Base-by-base conservation (phyloP, 1,140 invertebrate species). In the Diploscapter pachys region DNA sequence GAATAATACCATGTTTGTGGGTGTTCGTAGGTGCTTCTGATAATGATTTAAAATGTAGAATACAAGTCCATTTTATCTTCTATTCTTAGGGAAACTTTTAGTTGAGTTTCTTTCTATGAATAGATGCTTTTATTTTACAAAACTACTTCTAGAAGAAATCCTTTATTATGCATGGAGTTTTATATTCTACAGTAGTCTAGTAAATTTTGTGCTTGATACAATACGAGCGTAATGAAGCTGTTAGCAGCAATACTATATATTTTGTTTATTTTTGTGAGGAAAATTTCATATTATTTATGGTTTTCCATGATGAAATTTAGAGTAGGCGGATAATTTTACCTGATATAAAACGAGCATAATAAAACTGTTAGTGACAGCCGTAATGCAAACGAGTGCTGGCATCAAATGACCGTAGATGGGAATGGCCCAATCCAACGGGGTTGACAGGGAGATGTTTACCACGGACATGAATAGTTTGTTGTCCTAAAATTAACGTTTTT, bases 291-390 rank as follows among this genome's bases (percentile, higher is more conserved):
- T 31, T 31, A 31, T 31, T 31, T 31, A 59, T 11, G 13, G 11
- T 11, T 11, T 11, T 11, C 11, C 2, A 13, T 11, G 2, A 13
- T 11, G 57, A 11, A 59, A 13, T 59, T 59, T 59, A 13, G 11
- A 2, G 13, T 11, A 11, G 13, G 13, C 11, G 13, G 2, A 11
- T 11, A 13, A 11, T 11, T 59, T 59, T 13, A 59, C 57, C 57
- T 90, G 89, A 3, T 89, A 85, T 4, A 91, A 85, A n/a, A 91
- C 91, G 3, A 93, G 90, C 70, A 90, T 89, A 5, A 96, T 93
- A 3, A 95, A 87, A 0, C 92, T 92, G 87, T 96, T 96, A 49
- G 92, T 92, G 3, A 94, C 89, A 8, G 93, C 91, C 0, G 93
- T 95, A 11, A 94, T 89, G 3, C 93, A 88, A 3, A 95, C 88